These are phyloP conservation scores for Ashinkailepas kermadecensis DNA, from an alignment of 2,888 invertebrate species.

Conservation along the genomic window DNA sequence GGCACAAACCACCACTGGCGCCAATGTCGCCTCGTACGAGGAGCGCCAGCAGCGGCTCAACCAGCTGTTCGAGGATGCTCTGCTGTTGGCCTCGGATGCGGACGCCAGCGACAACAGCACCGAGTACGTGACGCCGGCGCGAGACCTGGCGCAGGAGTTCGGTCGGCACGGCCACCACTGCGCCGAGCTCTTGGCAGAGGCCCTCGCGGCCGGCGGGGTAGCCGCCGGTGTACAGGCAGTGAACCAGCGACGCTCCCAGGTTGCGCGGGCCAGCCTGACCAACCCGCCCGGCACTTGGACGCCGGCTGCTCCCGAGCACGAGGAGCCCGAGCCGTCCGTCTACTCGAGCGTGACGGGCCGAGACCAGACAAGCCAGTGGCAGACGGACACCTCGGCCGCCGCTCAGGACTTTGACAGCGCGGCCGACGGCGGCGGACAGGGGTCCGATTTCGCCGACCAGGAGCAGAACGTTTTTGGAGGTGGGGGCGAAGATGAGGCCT, in stretches of 20 bases:
- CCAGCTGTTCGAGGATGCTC: constrained; percentile 19
- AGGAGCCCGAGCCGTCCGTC: not conserved
- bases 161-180: not conserved
- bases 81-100: not conserved
- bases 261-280: not conserved
- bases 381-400: not conserved
- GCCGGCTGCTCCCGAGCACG: not conserved
- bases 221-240: not conserved
- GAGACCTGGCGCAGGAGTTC: not conserved
- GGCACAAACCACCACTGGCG: not conserved
- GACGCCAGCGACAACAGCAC: not conserved
- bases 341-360: not conserved
- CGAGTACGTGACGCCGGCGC: constrained; percentile 13
- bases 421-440: not conserved
- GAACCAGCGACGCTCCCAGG: not conserved
- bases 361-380: not conserved
- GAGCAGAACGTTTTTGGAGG: too few relatives aligned
- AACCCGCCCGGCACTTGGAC: not conserved
- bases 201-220: not conserved
- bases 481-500: too few relatives aligned
- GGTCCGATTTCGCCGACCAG: too few relatives aligned
- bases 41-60: constrained; percentile 12
- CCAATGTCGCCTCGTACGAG: not conserved
- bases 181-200: constrained; percentile 5
- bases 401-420: not conserved